Conservation (phyloP, 2,888 invertebrate species). For the Ophion obscuratus region DNA sequence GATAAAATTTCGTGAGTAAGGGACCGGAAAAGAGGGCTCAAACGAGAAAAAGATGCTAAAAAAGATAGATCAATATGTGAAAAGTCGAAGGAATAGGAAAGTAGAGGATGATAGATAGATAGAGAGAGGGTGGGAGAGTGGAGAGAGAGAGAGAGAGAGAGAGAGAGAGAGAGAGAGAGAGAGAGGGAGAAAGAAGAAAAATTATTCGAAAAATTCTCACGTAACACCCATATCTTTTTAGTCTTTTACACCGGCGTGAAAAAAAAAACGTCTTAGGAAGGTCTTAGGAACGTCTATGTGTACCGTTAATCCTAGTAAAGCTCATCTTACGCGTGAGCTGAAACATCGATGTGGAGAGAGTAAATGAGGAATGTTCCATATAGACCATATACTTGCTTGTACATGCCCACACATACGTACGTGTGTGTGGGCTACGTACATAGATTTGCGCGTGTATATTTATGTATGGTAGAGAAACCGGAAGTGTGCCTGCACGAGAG, state of each 20-base stretch:
- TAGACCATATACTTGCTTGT: not conserved
- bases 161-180: conserved; percentile 4
- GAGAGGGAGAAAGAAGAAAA: not conserved
- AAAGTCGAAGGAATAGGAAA: not conserved
- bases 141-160: not conserved
- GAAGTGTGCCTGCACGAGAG: not conserved
- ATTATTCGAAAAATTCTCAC: conserved; percentile 39
- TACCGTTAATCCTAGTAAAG: conserved; percentile 36
- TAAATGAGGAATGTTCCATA: conserved; percentile 15
- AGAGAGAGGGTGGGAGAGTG: not conserved
- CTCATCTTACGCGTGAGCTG: conserved; percentile 46
- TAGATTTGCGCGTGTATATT: not conserved
- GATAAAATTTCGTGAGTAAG: too few relatives aligned
- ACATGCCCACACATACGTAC: not conserved
- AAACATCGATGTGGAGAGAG: conserved; percentile 50
- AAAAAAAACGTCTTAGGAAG: conserved; percentile 7
- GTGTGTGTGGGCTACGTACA: not conserved
- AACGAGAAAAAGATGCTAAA: not conserved
- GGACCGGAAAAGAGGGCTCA: not conserved
- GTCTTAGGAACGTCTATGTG: conserved; percentile 1
- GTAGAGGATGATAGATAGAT: not conserved
- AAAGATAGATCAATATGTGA: too few relatives aligned
- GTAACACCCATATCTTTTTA: conserved; percentile 56
- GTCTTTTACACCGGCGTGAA: conserved; percentile 7
- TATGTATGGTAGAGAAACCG: conserved; percentile 1